Evolutionary conservation across 2,797 vertebrate genomes (phyloP).

Genomic region (Borostomias antarcticus): DNA sequence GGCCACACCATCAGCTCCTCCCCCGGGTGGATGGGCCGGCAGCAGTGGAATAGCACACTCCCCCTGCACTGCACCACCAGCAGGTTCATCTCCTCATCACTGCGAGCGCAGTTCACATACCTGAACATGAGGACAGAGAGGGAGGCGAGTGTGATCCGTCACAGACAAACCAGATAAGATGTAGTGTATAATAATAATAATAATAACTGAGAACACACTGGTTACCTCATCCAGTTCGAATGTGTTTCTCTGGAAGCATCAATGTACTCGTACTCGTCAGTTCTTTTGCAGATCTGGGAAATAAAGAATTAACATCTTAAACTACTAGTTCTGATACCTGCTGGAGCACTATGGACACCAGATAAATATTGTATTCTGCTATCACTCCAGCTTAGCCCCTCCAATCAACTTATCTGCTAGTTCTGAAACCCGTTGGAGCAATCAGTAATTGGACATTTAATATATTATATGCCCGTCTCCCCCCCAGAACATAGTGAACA

Average conservation of each 20-base stretch:
- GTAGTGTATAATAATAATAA: not conserved
- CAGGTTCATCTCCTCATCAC: slow-evolving; percentile 89
- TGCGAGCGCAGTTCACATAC: slow-evolving; percentile 89
- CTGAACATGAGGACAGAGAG: slow-evolving; percentile 59
- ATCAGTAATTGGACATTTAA: too few relatives aligned
- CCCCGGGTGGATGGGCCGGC: slow-evolving; percentile 83
- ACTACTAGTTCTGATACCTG: not conserved
- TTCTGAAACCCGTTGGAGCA: too few relatives aligned
- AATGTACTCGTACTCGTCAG: slow-evolving; percentile 76
- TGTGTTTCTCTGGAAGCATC: slow-evolving; percentile 73
- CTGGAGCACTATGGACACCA: not conserved
- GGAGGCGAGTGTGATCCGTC: not conserved
- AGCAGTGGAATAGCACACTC: slow-evolving; percentile 90
- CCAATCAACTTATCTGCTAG: too few relatives aligned
- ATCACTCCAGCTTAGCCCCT: too few relatives aligned
- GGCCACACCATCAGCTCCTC: slow-evolving; percentile 95
- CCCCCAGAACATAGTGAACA: too few relatives aligned
- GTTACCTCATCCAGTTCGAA: slow-evolving; percentile 89
- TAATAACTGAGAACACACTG: not conserved
- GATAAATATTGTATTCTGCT: too few relatives aligned
- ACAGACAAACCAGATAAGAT: too few relatives aligned
- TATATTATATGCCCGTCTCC: too few relatives aligned
- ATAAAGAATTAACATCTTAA: not conserved
- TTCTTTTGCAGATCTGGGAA: slow-evolving; percentile 76
- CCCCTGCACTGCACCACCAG: slow-evolving; percentile 92